Evolutionary conservation across 1,140 invertebrate genomes (phyloP).

Genomic region (Hycleus phaleratus): DNA sequence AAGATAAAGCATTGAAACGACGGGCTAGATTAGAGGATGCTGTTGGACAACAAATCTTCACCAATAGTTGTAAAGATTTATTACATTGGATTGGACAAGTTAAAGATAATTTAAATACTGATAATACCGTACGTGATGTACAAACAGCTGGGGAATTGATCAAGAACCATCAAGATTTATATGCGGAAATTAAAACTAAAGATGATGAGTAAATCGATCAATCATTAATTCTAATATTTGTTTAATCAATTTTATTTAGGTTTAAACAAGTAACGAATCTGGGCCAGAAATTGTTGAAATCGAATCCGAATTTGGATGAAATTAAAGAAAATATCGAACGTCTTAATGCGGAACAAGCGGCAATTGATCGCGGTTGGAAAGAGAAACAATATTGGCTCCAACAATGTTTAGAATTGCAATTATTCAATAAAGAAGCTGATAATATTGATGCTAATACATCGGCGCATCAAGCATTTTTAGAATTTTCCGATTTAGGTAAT

Average conservation of each 20-base stretch:
- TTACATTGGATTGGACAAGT: slow-evolving; percentile 70
- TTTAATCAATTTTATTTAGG: too few relatives aligned
- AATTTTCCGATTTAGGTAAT: slow-evolving; percentile 78
- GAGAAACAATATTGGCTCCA: slow-evolving; percentile 76
- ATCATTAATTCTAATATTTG: too few relatives aligned
- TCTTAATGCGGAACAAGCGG: slow-evolving; percentile 66
- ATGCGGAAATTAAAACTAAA: slow-evolving; percentile 86
- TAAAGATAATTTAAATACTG: slow-evolving; percentile 73
- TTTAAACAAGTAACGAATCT: slow-evolving; percentile 70
- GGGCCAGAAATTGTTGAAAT: slow-evolving; percentile 63
- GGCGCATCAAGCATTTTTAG: slow-evolving; percentile 88
- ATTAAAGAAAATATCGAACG: slow-evolving; percentile 65
- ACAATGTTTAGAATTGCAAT: slow-evolving; percentile 79
- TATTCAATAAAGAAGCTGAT: slow-evolving; percentile 94
- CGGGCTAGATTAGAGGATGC: slow-evolving; percentile 79
- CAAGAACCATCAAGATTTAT: slow-evolving; percentile 86
- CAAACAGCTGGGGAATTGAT: slow-evolving; percentile 82
- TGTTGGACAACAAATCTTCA: slow-evolving; percentile 91
- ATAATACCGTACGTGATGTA: slow-evolving; percentile 78
- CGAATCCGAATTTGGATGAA: slow-evolving; percentile 61
- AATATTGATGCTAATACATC: slow-evolving; percentile 93
- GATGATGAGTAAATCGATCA: slow-evolving; percentile 56
- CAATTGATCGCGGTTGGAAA: slow-evolving; percentile 69
- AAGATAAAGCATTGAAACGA: slow-evolving; percentile 73
- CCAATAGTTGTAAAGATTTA: slow-evolving; percentile 73